Evolutionary conservation across 2,113 vertebrate genomes (phyloP).

Genomic region (Merops nubicus): DNA sequence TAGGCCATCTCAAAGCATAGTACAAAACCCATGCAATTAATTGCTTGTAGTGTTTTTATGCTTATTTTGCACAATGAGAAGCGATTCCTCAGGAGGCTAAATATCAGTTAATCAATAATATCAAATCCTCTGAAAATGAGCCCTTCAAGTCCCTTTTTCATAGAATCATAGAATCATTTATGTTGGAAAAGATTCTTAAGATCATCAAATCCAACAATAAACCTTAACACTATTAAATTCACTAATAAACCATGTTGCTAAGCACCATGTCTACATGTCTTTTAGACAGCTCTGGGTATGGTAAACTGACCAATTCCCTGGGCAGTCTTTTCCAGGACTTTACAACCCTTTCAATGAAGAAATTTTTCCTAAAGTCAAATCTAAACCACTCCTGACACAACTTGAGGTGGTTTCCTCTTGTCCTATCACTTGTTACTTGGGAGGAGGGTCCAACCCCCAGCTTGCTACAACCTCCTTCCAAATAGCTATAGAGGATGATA

Average conservation of each 20-base stretch:
- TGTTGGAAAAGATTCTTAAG: background rate
- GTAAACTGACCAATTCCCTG: background rate
- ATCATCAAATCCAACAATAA: background rate
- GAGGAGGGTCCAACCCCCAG: background rate
- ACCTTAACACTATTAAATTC: background rate
- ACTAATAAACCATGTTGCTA: background rate
- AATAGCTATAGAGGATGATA: background rate
- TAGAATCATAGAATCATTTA: background rate
- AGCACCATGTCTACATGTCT: accelerated
- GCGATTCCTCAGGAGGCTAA: conserved; percentile 61
- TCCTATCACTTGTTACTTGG: background rate
- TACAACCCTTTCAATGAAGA: background rate
- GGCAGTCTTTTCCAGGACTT: background rate
- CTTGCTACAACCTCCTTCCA: background rate
- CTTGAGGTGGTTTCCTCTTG: background rate
- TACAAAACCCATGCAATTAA: conserved; percentile 74
- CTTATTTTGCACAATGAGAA: conserved; percentile 79
- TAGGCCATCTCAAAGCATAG: conserved; percentile 70
- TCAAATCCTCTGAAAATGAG: conserved; percentile 65
- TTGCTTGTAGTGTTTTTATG: conserved; percentile 78
- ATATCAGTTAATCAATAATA: conserved; percentile 78
- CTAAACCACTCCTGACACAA: background rate
- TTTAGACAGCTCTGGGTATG: background rate
- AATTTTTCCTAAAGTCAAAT: background rate
- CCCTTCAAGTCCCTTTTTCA: conserved; percentile 41